Percentiles rank a stretch among this genome's conserved stretches.
Evolutionary conservation across 2,888 invertebrate species (phyloP).

Genomic region (Drosophila sordidula): DNA sequence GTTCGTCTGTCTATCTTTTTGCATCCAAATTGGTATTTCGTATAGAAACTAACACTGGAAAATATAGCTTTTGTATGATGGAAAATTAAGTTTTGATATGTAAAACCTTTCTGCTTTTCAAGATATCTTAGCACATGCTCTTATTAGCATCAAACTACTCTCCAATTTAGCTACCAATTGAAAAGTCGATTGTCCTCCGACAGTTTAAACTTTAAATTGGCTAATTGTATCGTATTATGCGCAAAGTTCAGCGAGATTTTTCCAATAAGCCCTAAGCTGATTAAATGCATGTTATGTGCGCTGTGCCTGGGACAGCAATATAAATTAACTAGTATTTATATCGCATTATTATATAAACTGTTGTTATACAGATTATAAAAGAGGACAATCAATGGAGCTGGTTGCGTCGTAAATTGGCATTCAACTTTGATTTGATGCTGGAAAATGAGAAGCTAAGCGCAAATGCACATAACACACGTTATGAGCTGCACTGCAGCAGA

Average conservation of each 20-base stretch:
- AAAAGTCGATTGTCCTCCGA: too few relatives aligned
- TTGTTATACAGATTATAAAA: neutral
- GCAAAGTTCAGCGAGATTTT: neutral
- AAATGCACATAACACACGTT: conserved; percentile 16
- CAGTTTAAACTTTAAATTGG: too few relatives aligned
- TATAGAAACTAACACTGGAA: too few relatives aligned
- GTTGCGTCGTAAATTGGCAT: conserved; percentile 8
- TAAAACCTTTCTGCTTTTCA: too few relatives aligned
- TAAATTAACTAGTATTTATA: neutral
- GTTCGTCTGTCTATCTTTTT: too few relatives aligned
- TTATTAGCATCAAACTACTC: too few relatives aligned
- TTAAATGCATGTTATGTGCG: neutral
- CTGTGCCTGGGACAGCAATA: neutral
- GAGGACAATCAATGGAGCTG: neutral
- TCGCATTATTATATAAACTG: neutral
- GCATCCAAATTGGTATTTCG: too few relatives aligned
- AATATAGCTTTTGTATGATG: too few relatives aligned
- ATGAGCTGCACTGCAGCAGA: conserved; percentile 16
- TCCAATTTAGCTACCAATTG: too few relatives aligned
- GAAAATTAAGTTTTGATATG: too few relatives aligned
- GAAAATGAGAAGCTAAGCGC: conserved; percentile 5
- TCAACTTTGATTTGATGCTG: conserved; percentile 24
- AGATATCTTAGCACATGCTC: too few relatives aligned
- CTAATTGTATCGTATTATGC: too few relatives aligned
- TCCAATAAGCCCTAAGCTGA: neutral